Base-by-base conservation (phyloP, 2,797 vertebrate genomes). In the Cryptoblepharus egeriae region DNA sequence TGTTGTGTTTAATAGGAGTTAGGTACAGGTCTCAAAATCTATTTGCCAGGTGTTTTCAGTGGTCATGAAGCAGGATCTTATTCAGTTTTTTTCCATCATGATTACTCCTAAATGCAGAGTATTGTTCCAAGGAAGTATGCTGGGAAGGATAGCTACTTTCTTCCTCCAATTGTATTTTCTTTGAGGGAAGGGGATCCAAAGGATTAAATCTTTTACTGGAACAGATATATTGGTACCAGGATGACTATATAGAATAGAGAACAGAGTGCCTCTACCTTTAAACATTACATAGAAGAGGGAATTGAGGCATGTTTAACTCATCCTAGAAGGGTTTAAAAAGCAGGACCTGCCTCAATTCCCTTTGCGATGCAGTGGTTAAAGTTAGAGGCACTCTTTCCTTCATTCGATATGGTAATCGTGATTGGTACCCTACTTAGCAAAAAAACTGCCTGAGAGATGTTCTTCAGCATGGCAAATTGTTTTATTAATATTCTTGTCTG, bases 1-100 rank as follows among this genome's bases (percentile, higher is more conserved):
- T 2, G 0, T 68, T 83, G 80, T 64, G 55, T 74, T 88, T 77
- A 15, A 69, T 0, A 0, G 73, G 85, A 68, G 80, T 77, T 92
- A 86, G 87, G 49, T 77, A 26, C 82, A 60, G 39, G 52, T 60
- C 60, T 74, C 60, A 65, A 45, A 73, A 74, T 16, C 45, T 49
- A 73, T 68, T 26, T 63, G 81, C 76, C 5, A 4, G 0, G 63
- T 37, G 35, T 84, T 84, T 74, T 37, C n/a, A 67, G 52, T 13
- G 37, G 68, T 28, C 58, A 9, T 35, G 61, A 72, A 58, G 35
- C n/a, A 67, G 30, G 24, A 68, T 45, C 30, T 37, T 58, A 84
- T 24, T 74, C 37, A 74, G 20, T 35, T 73, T 79, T 73, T 79
- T 74, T 26, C 52, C 30, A n/a, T 26, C 37, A 26, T 45, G 8